A percentile compares a stretch with the other conserved stretches of the same genome.
These are phyloP conservation scores for Magallana gigas DNA, from an alignment of 1,140 invertebrate species.

Conservation along the genomic window DNA sequence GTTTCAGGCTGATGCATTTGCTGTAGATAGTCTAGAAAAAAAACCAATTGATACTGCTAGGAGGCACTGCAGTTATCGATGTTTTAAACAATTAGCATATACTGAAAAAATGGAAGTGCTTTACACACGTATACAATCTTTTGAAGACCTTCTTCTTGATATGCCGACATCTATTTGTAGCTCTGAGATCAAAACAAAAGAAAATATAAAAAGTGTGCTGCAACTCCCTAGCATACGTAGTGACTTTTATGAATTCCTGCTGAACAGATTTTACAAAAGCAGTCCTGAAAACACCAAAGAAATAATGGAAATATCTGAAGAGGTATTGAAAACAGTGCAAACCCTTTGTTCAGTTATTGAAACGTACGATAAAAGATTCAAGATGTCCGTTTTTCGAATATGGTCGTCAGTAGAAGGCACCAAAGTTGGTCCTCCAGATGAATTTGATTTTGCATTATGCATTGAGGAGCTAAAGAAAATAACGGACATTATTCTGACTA, in stretches of 20 bases:
- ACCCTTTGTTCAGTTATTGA: not conserved
- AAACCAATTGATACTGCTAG: constrained; percentile 38
- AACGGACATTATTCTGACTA: not conserved
- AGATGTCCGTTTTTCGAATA: constrained; percentile 39
- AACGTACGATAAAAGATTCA: constrained; percentile 38
- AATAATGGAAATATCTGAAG: not conserved
- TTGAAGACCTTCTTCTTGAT: constrained; percentile 30
- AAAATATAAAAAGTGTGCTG: not conserved
- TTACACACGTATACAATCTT: not conserved
- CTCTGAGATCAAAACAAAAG: constrained; percentile 3
- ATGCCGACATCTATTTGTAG: constrained; percentile 28
- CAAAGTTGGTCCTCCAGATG: constrained; percentile 46
- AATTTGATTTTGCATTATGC: constrained; percentile 52
- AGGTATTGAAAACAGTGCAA: not conserved
- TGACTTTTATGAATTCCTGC: constrained; percentile 1
- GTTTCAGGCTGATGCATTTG: not conserved
- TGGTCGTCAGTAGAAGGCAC: constrained; percentile 47
- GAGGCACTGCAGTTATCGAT: constrained; percentile 43
- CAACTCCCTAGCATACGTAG: not conserved
- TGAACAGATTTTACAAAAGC: not conserved
- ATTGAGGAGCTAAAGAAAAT: constrained; percentile 30
- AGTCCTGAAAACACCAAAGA: not conserved
- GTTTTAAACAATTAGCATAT: not conserved
- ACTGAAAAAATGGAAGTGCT: not conserved
- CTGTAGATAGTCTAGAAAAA: constrained; percentile 7